phyloP scores from a whole-genome alignment of 2,113 vertebrate species.

The Psettodes erumei region DNA sequence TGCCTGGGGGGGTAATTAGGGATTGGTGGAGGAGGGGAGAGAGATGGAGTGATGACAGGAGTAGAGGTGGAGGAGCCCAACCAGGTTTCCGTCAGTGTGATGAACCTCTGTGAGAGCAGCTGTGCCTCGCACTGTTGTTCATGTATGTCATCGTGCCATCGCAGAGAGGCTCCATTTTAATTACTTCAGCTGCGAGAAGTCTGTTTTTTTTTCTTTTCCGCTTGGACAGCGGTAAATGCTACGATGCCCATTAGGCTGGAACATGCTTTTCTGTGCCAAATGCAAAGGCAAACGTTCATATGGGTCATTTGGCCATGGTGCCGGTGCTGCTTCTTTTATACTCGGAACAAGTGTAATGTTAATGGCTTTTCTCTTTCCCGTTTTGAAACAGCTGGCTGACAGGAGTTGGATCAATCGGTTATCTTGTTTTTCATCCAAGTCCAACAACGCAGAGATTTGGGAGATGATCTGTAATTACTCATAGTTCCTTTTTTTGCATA shows the following conservation, averaged over 20 bases:
- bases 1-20: constrained; percentile 64
- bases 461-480: too few species aligned
- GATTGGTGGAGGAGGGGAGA: constrained; percentile 36
- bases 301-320: neutral
- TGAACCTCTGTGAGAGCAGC: constrained; percentile 35
- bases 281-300: neutral
- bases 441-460: constrained; percentile 30
- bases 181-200: neutral
- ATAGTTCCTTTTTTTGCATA: too few species aligned
- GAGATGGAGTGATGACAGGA: constrained; percentile 41
- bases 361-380: constrained; percentile 11
- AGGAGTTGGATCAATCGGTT: constrained; percentile 11
- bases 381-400: too few species aligned
- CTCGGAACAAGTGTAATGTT: constrained; percentile 32
- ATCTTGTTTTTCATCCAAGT: neutral
- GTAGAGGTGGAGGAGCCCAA: constrained; percentile 34
- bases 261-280: neutral
- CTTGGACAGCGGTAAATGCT: too few species aligned
- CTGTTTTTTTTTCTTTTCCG: too few species aligned
- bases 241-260: too few species aligned
- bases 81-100: constrained; percentile 59
- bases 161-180: neutral
- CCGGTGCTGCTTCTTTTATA: neutral
- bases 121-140: neutral
- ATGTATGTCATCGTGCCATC: neutral